Percentiles rank a stretch among this genome's conserved stretches.
Evolutionary conservation across 2,113 vertebrate species (phyloP).

Genomic region (Scopus umbretta): DNA sequence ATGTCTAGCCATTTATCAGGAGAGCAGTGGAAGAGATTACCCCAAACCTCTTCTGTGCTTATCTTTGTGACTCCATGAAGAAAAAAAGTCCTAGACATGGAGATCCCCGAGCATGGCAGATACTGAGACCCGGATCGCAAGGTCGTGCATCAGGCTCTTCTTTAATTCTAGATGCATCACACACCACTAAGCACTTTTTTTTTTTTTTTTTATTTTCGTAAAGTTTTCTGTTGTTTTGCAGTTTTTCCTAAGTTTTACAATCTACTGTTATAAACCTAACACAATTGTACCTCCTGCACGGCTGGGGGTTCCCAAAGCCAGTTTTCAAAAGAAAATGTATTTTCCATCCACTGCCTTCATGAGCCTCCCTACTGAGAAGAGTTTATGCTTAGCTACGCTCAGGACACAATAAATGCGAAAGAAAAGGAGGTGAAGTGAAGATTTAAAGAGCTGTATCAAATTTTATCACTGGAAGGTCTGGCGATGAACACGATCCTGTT

Average conservation of each 20-base stretch:
- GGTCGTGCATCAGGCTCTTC: background rate
- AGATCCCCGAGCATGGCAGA: background rate
- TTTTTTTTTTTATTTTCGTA: background rate
- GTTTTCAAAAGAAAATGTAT: constrained; percentile 48
- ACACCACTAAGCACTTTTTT: background rate
- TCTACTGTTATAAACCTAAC: background rate
- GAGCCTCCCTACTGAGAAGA: constrained; percentile 24
- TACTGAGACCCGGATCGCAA: background rate
- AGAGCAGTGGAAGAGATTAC: background rate
- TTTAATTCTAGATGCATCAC: background rate
- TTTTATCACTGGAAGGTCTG: background rate
- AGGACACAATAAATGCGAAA: constrained; percentile 20
- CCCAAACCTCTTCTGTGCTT: background rate
- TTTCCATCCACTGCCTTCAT: constrained; percentile 32
- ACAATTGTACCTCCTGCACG: constrained; percentile 25
- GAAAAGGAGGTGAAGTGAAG: background rate
- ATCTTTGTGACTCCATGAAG: background rate
- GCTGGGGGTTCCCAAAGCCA: constrained; percentile 12
- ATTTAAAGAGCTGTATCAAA: constrained; percentile 16
- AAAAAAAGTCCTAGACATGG: background rate
- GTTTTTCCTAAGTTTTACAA: background rate
- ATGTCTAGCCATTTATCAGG: background rate
- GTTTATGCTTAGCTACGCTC: constrained; percentile 47
- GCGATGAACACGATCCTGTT: background rate
- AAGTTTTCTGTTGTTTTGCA: background rate